These are phyloP conservation scores for Ametastegia equiseti DNA, from an alignment of 2,888 invertebrate species.

Conservation along the genomic window DNA sequence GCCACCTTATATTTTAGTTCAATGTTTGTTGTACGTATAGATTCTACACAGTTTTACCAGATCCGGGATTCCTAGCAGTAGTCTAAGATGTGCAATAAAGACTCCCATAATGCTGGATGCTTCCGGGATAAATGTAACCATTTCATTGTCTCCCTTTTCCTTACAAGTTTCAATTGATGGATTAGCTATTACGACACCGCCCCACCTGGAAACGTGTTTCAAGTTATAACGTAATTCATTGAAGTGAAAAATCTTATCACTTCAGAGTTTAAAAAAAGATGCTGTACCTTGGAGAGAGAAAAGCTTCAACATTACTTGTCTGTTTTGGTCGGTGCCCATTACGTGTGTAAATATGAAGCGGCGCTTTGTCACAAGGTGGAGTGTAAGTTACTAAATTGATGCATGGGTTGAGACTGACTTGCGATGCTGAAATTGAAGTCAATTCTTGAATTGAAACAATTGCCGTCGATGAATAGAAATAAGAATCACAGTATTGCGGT, in stretches of 20 bases:
- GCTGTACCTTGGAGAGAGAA: conserved; percentile 83
- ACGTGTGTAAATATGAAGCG: conserved; percentile 84
- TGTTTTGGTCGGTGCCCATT: conserved; percentile 66
- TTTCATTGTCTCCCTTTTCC: conserved; percentile 68
- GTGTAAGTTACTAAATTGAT: conserved; percentile 92
- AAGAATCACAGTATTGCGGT: background rate
- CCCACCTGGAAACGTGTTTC: conserved; percentile 85
- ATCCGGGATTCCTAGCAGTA: conserved; percentile 84
- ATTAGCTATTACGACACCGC: conserved; percentile 89
- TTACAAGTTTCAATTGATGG: conserved; percentile 80
- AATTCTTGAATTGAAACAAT: conserved; percentile 7
- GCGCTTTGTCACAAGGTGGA: conserved; percentile 85
- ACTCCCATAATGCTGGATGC: conserved; percentile 85
- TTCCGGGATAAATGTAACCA: conserved; percentile 77
- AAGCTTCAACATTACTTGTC: conserved; percentile 80
- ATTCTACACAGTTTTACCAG: conserved; percentile 74
- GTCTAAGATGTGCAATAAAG: conserved; percentile 86
- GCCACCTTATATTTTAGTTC: background rate
- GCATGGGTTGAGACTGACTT: conserved; percentile 88
- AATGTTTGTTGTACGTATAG: background rate
- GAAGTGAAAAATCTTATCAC: background rate
- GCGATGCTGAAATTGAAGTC: conserved; percentile 80
- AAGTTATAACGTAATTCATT: background rate
- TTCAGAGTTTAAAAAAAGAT: background rate
- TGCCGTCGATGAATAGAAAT: background rate